Percentiles rank a stretch among this genome's conserved stretches.
These are phyloP conservation scores for Ascidia mentula DNA, from an alignment of 23 tunicate genomes.

Conservation along the genomic window DNA sequence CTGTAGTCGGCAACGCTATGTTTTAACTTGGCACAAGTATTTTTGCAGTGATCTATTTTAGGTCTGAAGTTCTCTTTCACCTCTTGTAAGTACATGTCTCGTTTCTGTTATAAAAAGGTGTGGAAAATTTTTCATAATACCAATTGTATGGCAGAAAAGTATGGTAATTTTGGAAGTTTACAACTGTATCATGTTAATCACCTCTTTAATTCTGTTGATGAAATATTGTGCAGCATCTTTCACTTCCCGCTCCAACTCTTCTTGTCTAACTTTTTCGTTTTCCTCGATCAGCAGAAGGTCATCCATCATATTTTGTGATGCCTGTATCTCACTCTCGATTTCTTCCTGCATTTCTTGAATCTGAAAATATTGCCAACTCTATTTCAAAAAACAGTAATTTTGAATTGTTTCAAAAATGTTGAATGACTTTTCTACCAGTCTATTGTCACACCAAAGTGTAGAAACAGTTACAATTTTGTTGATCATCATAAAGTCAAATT, in stretches of 20 bases:
- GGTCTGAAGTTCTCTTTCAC: constrained; percentile 9
- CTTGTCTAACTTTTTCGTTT: constrained; percentile 17
- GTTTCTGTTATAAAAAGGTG: constrained; percentile 13
- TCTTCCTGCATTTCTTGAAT: constrained; percentile 35
- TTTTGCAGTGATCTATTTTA: constrained; percentile 11
- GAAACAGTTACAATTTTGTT: no score
- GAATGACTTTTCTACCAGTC: no score
- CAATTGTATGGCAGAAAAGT: background rate
- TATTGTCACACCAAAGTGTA: no score
- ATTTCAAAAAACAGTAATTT: no score
- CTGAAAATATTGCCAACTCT: constrained; percentile 9
- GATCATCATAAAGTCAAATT: no score
- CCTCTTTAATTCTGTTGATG: constrained; percentile 35
- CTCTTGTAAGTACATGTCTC: constrained; percentile 18
- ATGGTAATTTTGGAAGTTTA: background rate
- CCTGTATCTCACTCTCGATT: constrained; percentile 17
- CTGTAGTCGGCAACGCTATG: background rate
- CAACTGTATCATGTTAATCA: no score
- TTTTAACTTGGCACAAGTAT: background rate
- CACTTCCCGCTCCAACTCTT: constrained; percentile 28
- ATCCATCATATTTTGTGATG: constrained; percentile 16
- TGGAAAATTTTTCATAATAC: no score
- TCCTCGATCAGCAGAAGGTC: constrained; percentile 20
- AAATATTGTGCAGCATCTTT: constrained; percentile 21
- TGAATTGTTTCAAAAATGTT: no score